Base-by-base conservation (phyloP, 2,113 vertebrate species). In the Osmerus mordax region DNA sequence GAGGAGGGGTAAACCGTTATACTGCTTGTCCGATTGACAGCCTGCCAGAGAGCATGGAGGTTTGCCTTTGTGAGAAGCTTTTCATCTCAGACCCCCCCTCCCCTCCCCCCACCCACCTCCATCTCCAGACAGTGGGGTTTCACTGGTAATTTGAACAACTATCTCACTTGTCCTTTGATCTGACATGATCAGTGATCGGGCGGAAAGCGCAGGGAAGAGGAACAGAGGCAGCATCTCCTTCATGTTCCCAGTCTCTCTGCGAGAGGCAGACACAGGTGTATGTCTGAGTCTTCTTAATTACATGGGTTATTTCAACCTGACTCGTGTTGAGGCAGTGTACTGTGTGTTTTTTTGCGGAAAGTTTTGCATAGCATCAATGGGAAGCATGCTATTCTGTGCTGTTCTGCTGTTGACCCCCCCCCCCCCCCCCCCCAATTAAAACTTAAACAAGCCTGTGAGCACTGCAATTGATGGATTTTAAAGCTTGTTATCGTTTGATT, bases 81-180 rank as follows among this genome's bases (percentile, higher is more conserved):
- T 19, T 64, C 15, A 18, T 76, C 29, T 62, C 63, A 25, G 58
- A 74, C 68, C 25, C 51, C 58, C 15, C 71, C 58, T 63, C 60
- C 23, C 18, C 14, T 67, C 64, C 70, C 67, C n/a, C 2, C 56
- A 55, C 23, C 18, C 15, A 19, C 71, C 19, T 3, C 65, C n/a
- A 47, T 72, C 68, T 68, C 21, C 29, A 15, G 28, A 51, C 25
- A 47, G 53, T 53, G 55, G 29, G 65, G 53, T 54, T 60, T 71
- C 25, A 23, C 32, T 61, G 47, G 53, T 74, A 67, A 72, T 76
- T 71, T 77, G 60, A 83, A 78, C 72, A 73, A 79, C 75, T 79
- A 61, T 59, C 73, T 71, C 54, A 64, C 69, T 74, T 12, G 47
- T 79, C 70, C 61, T 71, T 75, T 78, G 72, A 80, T 82, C 70